Evolutionary conservation across 92 coral and sea anemone species (phyloP), one percentile per base, ranked within the genome.

Genomic region (Ricordea florida): DNA sequence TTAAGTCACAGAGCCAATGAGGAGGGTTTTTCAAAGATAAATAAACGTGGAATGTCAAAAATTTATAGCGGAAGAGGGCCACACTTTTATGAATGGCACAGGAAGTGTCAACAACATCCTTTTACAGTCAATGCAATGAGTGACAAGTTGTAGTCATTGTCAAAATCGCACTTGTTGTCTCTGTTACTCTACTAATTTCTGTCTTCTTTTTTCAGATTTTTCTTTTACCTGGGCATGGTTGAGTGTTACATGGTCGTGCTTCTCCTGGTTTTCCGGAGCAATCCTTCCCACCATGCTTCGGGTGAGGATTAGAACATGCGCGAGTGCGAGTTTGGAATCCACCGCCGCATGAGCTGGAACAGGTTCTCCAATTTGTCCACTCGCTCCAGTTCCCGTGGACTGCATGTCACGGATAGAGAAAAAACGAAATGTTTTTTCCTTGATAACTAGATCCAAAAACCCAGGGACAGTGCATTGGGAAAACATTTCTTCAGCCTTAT

Each of bases 151-250:
- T n/a, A n/a, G n/a, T n/a, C n/a, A n/a, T n/a, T n/a, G n/a, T n/a
- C n/a, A n/a, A n/a, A n/a, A n/a, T n/a, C n/a, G 38, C 21, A 1
- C 21, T 53, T 53, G 5, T 23, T 22, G 9, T 5, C 15, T 22
- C 22, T 51, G 9, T 23, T 51, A 2, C 27, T 45, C 22, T 21
- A n/a, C n/a, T 47, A 20, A 11, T 17, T 3, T 10, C 25, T 17
- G 10, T 5, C 3, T 47, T 47, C 10, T 17, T 2, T 47, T 20
- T 47, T 18, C 6, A 15, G n/a, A n/a, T n/a, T 38, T 38, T 38
- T n/a, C n/a, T n/a, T n/a, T n/a, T 62, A 75, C 74, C 82, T 62
- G 82, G 50, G 26, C 82, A 75, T 17, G 72, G 35, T 51, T 62
- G 82, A 5, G 71, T 62, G 64, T 36, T 62, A 31, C 82, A 75